Percentiles rank a stretch among this genome's conserved stretches.
phyloP scores from a whole-genome alignment of 2,888 invertebrate genomes.

The Brenthis hecate region DNA sequence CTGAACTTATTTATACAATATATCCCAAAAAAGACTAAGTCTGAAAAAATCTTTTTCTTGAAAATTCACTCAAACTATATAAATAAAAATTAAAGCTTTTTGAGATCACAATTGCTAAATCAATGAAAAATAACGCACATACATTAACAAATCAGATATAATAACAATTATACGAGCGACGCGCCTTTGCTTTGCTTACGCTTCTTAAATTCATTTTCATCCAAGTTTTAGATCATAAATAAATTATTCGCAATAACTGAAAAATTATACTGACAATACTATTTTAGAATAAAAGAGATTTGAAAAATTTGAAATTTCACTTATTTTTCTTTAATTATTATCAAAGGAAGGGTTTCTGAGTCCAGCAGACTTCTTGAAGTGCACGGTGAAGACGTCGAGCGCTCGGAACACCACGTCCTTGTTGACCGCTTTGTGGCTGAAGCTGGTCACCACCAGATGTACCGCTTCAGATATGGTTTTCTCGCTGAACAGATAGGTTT shows the following conservation, averaged over 20 bases:
- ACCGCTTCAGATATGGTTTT: constrained; percentile 51
- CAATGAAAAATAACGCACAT: background rate
- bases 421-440: constrained; percentile 55
- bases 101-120: constrained; percentile 4
- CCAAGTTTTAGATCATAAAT: too few relatives aligned
- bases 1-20: too few relatives aligned
- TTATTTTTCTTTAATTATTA: constrained; percentile 44
- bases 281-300: too few relatives aligned
- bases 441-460: constrained; percentile 51
- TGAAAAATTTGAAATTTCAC: background rate
- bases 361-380: constrained; percentile 62
- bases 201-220: too few relatives aligned
- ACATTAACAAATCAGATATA: background rate
- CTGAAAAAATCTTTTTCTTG: background rate
- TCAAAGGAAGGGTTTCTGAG: constrained; percentile 60
- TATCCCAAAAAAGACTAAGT: too few relatives aligned
- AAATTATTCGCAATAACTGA: too few relatives aligned
- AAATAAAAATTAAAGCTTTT: constrained; percentile 5
- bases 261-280: too few relatives aligned
- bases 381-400: constrained; percentile 59
- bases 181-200: too few relatives aligned
- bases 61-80: background rate
- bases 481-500: constrained; percentile 57
- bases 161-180: too few relatives aligned
- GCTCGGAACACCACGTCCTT: constrained; percentile 58